Percentiles rank a stretch among this genome's conserved stretches.
phyloP scores from a whole-genome alignment of 2,888 invertebrate genomes.

The Agrochola macilenta region DNA sequence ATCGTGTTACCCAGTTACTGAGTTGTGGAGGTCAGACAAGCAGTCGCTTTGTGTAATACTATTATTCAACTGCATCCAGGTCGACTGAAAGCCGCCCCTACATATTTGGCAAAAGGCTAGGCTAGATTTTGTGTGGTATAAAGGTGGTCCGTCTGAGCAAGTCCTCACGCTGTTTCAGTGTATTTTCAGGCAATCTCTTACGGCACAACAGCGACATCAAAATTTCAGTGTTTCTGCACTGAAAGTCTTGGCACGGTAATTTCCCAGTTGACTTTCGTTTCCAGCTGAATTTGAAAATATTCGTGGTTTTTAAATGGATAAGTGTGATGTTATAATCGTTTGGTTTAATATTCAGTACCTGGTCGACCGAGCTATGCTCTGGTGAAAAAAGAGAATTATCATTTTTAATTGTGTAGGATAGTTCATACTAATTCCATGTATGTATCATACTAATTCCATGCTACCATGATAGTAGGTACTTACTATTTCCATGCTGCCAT shows the following conservation, averaged over 20 bases:
- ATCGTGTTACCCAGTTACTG: background rate
- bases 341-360: background rate
- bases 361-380: too few relatives aligned
- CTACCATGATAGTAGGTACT: too few relatives aligned
- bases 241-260: slow-evolving; percentile 57
- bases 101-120: background rate
- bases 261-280: slow-evolving; percentile 67
- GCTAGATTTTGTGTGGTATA: background rate
- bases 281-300: slow-evolving; percentile 47
- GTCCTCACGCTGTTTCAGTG: slow-evolving; percentile 26
- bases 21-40: background rate
- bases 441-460: too few relatives aligned
- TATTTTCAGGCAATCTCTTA: slow-evolving; percentile 64
- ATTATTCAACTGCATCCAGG: background rate
- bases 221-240: slow-evolving; percentile 63
- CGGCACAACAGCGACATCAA: slow-evolving; percentile 58
- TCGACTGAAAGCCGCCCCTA: background rate
- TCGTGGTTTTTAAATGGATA: slow-evolving; percentile 16
- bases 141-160: slow-evolving; percentile 11
- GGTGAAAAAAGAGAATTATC: too few relatives aligned
- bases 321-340: background rate
- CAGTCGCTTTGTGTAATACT: background rate
- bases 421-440: too few relatives aligned
- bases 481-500: too few relatives aligned
- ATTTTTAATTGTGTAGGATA: too few relatives aligned